Conservation (phyloP, 2,113 vertebrate species). For the Haplotaxodon microlepis region DNA sequence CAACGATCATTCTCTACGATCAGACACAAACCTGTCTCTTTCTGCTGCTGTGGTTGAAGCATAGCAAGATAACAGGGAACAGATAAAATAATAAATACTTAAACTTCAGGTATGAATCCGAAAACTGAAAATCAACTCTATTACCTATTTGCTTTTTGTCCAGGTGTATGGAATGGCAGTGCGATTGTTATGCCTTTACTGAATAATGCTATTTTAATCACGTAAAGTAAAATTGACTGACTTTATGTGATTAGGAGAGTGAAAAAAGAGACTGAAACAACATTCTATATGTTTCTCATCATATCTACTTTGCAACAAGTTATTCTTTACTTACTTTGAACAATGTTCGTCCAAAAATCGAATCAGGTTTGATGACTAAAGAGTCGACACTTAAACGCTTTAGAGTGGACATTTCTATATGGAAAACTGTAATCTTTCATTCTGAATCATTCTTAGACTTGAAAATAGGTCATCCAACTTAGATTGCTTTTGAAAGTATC, state of each 20-base stretch:
- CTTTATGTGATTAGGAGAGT: background rate
- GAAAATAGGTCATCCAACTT: background rate
- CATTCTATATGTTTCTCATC: background rate
- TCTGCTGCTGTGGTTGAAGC: background rate
- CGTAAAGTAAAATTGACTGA: background rate
- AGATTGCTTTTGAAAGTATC: background rate
- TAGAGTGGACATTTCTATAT: background rate
- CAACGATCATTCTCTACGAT: background rate
- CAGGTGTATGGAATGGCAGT: background rate
- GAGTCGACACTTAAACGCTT: background rate
- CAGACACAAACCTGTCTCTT: background rate
- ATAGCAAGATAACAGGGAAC: background rate
- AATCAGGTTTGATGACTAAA: background rate
- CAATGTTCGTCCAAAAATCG: fast-evolving
- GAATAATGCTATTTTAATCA: background rate
- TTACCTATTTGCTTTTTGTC: background rate
- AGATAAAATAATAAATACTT: background rate
- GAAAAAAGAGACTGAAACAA: background rate
- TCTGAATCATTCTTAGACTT: background rate
- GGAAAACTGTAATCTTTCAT: background rate
- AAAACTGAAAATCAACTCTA: background rate
- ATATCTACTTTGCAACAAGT: background rate
- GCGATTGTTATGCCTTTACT: background rate
- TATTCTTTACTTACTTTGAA: background rate
- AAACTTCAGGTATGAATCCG: background rate